phyloP scores from a whole-genome alignment of 2,888 invertebrate genomes.

The Caenorhabditis angaria region DNA sequence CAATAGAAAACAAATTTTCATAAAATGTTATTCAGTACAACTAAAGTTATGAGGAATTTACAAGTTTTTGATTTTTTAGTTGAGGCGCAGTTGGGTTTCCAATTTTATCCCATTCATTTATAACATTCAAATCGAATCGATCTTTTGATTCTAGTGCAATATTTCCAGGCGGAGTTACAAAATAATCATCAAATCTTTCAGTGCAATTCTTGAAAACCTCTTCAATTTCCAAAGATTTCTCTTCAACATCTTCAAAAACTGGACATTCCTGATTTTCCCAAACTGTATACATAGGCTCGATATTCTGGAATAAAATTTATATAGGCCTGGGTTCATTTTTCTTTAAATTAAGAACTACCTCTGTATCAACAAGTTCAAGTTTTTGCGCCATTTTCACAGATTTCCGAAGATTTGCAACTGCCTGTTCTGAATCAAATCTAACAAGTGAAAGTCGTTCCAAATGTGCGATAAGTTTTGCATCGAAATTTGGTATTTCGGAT shows the following conservation, averaged over 20 bases:
- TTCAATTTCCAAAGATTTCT: constrained; percentile 40
- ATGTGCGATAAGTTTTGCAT: constrained; percentile 44
- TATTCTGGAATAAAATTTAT: neutral
- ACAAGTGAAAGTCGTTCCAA: constrained; percentile 52
- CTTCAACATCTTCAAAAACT: constrained; percentile 46
- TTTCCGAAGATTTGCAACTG: constrained; percentile 47
- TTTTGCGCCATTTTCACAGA: constrained; percentile 47
- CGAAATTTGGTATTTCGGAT: constrained; percentile 37
- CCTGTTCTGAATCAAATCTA: constrained; percentile 51
- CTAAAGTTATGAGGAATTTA: neutral
- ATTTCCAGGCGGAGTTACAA: constrained; percentile 60
- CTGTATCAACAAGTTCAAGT: constrained; percentile 42
- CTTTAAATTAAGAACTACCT: constrained; percentile 21
- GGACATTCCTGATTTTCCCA: constrained; percentile 57
- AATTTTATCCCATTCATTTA: constrained; percentile 54
- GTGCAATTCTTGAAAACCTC: constrained; percentile 46
- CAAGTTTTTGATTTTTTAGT: constrained; percentile 17
- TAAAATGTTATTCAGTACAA: neutral
- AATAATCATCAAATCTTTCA: constrained; percentile 47
- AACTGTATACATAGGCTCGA: constrained; percentile 46
- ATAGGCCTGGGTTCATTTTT: no score
- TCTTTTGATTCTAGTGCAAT: constrained; percentile 48
- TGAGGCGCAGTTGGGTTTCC: constrained; percentile 34
- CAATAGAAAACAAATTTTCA: neutral
- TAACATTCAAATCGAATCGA: constrained; percentile 41